These are phyloP conservation scores for Oscheius myriophilus DNA, from an alignment of 2,888 invertebrate species.

Conservation along the genomic window DNA sequence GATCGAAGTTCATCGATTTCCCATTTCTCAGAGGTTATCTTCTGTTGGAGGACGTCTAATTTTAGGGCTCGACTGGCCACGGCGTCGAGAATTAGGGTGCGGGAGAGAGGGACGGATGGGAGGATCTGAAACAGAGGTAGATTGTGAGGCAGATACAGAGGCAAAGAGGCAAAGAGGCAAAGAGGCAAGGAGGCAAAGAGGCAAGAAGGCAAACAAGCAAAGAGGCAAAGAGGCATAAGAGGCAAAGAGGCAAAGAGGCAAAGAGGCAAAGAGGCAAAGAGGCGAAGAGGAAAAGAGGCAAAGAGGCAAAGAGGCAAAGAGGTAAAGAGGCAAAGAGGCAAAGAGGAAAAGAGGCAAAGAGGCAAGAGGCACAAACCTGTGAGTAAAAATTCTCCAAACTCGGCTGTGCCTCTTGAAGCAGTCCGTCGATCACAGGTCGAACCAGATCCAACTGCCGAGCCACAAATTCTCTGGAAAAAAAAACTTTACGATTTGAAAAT, in stretches of 20 bases:
- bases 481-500: background rate
- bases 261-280: too few relatives aligned
- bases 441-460: constrained; percentile 86
- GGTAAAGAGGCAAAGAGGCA: too few relatives aligned
- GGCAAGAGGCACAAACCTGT: constrained; percentile 31
- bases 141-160: background rate
- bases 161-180: background rate
- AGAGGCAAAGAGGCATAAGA: too few relatives aligned
- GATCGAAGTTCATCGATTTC: constrained; percentile 85
- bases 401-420: constrained; percentile 74
- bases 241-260: too few relatives aligned
- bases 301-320: background rate
- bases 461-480: constrained; percentile 79
- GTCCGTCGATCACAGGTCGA: constrained; percentile 84
- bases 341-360: too few relatives aligned
- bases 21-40: constrained; percentile 92
- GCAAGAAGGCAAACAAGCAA: too few relatives aligned
- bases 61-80: constrained; percentile 57
- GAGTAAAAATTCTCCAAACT: constrained; percentile 56
- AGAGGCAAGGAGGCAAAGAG: too few relatives aligned
- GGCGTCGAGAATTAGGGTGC: constrained; percentile 40
- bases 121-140: constrained; percentile 31
- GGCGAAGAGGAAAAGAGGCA: background rate
- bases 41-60: constrained; percentile 76
- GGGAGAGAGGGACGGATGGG: constrained; percentile 34